phyloP scores from a whole-genome alignment of 2,113 vertebrate species.

The Crotalus tigris region DNA sequence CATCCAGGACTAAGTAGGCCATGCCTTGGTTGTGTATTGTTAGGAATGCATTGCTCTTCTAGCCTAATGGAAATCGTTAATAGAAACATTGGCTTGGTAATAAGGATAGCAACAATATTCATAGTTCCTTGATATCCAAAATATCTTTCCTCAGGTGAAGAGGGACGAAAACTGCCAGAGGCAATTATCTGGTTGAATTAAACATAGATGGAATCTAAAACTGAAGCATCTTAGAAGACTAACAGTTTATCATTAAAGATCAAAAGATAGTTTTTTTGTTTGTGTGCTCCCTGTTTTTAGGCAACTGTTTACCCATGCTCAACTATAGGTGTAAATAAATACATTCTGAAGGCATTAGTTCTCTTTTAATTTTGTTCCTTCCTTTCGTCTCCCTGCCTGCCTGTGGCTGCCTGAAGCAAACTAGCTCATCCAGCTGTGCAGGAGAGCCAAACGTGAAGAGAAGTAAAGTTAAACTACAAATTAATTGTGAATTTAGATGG shows the following conservation, averaged over 20 bases:
- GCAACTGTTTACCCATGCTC: not conserved
- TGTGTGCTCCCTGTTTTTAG: not conserved
- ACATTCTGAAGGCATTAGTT: not conserved
- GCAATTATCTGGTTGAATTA: not conserved
- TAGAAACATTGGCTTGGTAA: not conserved
- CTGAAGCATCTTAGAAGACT: not conserved
- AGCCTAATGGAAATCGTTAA: not conserved
- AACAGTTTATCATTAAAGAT: not conserved
- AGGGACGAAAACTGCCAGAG: not conserved
- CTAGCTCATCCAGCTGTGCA: not conserved
- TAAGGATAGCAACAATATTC: not conserved
- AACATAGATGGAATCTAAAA: not conserved
- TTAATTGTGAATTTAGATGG: not conserved
- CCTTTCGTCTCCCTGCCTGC: constrained; percentile 32
- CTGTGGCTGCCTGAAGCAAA: not conserved
- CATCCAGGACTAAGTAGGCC: not conserved
- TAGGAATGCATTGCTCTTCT: not conserved
- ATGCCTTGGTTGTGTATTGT: not conserved
- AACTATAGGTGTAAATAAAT: not conserved
- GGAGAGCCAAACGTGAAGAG: not conserved
- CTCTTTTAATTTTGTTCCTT: not conserved
- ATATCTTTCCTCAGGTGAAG: not conserved
- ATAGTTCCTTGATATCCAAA: not conserved
- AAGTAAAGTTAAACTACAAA: not conserved
- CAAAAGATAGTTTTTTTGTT: not conserved